A percentile compares a stretch with the other conserved stretches of the same genome.
Conservation (phyloP, 37 sponge, comb jelly and placozoan genomes). For the Oopsacas minuta region DNA sequence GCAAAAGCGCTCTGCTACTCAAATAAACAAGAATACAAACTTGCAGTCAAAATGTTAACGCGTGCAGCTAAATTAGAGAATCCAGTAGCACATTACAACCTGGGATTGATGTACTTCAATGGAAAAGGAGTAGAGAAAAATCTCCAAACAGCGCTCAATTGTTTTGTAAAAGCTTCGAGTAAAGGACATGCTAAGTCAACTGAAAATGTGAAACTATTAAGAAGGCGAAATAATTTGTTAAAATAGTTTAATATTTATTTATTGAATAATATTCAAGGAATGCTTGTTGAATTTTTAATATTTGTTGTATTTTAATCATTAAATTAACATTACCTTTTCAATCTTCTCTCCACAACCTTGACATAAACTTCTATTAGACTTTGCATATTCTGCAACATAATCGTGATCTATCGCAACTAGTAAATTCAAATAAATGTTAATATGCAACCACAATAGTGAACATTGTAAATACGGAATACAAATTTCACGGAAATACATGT, state of each 20-base stretch:
- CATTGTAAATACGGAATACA: no score
- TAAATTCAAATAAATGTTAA: no score
- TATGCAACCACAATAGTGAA: no score
- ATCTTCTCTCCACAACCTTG: constrained; percentile 52
- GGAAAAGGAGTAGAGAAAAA: not conserved
- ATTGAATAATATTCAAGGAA: not conserved
- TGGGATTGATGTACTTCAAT: not conserved
- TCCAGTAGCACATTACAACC: not conserved
- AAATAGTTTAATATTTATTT: not conserved
- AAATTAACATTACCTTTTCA: constrained; percentile 42
- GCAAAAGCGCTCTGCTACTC: not conserved
- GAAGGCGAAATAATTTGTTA: not conserved
- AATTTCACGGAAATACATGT: no score
- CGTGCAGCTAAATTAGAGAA: not conserved
- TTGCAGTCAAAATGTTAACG: not conserved
- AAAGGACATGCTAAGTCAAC: not conserved
- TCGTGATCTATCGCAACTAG: constrained; percentile 3
- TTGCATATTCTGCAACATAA: constrained; percentile 58
- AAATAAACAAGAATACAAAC: not conserved
- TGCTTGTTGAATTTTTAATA: no score
- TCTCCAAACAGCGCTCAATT: not conserved
- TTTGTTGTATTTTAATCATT: not conserved
- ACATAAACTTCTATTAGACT: constrained; percentile 65
- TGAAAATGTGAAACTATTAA: not conserved
- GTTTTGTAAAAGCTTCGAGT: not conserved